phyloP scores from a whole-genome alignment of 2,888 invertebrate species.

The Tiphia femorata region DNA sequence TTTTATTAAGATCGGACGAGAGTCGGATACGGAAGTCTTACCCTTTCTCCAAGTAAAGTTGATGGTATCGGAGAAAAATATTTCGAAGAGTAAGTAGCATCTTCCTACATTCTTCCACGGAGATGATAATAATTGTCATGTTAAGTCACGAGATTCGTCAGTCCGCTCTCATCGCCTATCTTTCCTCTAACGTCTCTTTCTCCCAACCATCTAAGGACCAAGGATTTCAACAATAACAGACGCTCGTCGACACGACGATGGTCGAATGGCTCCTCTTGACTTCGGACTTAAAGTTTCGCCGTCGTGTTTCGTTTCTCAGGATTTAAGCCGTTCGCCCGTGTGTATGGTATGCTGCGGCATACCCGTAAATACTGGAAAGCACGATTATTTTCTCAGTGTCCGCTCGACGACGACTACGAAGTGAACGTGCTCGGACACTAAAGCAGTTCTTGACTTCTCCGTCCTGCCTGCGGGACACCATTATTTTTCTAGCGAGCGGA shows the following conservation, averaged over 20 bases:
- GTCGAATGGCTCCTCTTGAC: constrained; percentile 23
- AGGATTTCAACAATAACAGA: constrained; percentile 7
- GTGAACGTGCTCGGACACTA: constrained; percentile 43
- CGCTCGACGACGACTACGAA: constrained; percentile 35
- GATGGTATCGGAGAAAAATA: no score
- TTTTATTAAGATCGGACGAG: no score
- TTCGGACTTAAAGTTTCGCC: constrained; percentile 33
- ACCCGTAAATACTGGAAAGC: constrained; percentile 54
- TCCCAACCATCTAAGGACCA: no score
- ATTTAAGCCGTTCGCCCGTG: constrained; percentile 41
- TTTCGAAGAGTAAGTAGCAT: no score
- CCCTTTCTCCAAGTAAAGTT: no score
- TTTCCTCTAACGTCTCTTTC: no score
- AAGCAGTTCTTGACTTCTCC: constrained; percentile 37
- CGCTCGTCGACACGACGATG: neutral
- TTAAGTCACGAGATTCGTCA: no score
- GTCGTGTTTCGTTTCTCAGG: constrained; percentile 27
- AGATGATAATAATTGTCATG: no score
- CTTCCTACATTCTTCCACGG: no score
- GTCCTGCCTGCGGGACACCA: constrained; percentile 26
- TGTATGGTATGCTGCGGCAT: constrained; percentile 33
- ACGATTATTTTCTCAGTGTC: constrained; percentile 53
- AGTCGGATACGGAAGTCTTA: no score
- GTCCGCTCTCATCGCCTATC: no score
- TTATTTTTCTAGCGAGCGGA: constrained; percentile 47